Conservation (phyloP, 1,140 invertebrate species). For the Battus philenor region DNA sequence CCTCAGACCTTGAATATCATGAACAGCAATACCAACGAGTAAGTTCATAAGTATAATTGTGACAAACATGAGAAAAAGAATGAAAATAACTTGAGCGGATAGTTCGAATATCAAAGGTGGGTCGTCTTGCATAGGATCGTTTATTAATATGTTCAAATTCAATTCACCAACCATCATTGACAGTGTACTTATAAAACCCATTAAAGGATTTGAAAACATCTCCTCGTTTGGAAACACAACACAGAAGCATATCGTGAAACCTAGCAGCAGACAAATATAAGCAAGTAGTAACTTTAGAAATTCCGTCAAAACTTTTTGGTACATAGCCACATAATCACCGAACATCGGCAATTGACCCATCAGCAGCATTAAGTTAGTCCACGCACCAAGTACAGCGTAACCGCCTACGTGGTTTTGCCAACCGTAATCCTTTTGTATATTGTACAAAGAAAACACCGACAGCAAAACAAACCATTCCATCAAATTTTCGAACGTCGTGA, state of each 20-base stretch:
- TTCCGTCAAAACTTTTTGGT: conserved; percentile 80
- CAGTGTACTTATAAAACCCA: conserved; percentile 79
- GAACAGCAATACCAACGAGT: conserved; percentile 82
- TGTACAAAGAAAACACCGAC: conserved; percentile 75
- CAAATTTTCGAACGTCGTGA: conserved; percentile 79
- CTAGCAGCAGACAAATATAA: conserved; percentile 79
- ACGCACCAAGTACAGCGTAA: conserved; percentile 79
- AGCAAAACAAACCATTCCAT: conserved; percentile 78
- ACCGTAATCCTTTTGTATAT: conserved; percentile 68
- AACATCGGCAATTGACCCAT: conserved; percentile 81
- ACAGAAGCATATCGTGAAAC: conserved; percentile 81
- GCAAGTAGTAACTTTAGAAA: conserved; percentile 79
- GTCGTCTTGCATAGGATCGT: conserved; percentile 66
- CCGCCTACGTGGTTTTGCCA: conserved; percentile 81
- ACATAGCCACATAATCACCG: conserved; percentile 82
- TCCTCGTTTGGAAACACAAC: conserved; percentile 80
- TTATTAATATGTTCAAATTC: conserved; percentile 79
- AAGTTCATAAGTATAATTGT: conserved; percentile 84
- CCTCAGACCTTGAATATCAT: conserved; percentile 81
- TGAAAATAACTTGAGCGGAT: conserved; percentile 79
- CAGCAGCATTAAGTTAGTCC: conserved; percentile 81
- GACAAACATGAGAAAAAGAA: conserved; percentile 80
- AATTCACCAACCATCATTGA: conserved; percentile 84
- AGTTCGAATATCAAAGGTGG: conserved; percentile 69
- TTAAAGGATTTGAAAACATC: conserved; percentile 78